Base-by-base conservation (phyloP, 2,888 invertebrate genomes). In the Hirtodrosophila confusa region DNA sequence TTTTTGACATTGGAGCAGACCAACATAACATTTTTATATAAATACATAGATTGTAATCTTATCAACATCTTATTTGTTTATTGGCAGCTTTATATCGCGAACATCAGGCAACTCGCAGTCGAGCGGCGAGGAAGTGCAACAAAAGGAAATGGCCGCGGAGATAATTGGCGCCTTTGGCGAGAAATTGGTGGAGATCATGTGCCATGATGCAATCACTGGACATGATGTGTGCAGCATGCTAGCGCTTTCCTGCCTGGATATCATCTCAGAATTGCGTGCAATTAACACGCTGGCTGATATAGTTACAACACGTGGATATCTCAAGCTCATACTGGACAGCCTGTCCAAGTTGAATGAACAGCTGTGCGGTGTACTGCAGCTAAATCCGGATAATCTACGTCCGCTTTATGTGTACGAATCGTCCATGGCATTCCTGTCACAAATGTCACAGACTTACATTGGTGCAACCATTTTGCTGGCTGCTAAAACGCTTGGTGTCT, bases 211-310 rank as follows among this genome's bases (percentile, higher is more conserved):
- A 64, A 95, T 96, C 8, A 95, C 96, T 1, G 97, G 97, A 0
- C 97, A 97, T 88, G 97, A 97, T 78, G 95, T 98, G 9, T 97
- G 97, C 86, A 95, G 97, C 91, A 97, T 98, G 95, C 93, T 97
- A 54, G 96, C 97, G 0, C 92, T 98, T 75, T 94, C 97, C 0
- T 95, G 96, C 70, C 92, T 98, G 56, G 96, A 97, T 89, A 94
- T 95, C 41, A 92, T 98, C 43, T 92, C 97, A 0, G 95, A 95
- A 69, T 92, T 96, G 69, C 96, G 96, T 79, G 94, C 94, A 3
- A 93, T 94, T 41, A 94, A 95, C 0, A 93, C 93, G 39, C 95
- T 95, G 93, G 92, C 94, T 63, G 90, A 94, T 72, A 93, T 94
- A 72, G 90, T 95, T 47, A 92, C 94, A 0, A 92, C 93, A 55